These are phyloP conservation scores for Eolophus roseicapilla DNA, from an alignment of 2,113 vertebrate genomes.

Conservation along the genomic window DNA sequence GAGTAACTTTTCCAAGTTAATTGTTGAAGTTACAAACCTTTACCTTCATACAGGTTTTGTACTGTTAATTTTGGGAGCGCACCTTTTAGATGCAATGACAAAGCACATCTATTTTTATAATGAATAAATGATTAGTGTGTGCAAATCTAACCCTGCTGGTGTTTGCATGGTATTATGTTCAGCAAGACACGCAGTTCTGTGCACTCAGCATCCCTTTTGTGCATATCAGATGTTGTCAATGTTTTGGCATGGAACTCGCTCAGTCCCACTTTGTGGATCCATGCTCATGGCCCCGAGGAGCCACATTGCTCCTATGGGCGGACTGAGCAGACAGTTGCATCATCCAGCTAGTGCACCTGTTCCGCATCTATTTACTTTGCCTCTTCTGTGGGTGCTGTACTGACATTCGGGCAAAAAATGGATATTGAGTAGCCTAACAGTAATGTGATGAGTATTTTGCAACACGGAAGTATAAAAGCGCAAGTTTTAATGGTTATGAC, in stretches of 20 bases:
- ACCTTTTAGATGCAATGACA: background rate
- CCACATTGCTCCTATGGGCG: background rate
- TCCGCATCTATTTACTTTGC: background rate
- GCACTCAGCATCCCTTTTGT: background rate
- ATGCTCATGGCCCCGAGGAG: accelerated
- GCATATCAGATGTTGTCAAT: background rate
- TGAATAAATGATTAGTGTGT: background rate
- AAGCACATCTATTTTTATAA: background rate
- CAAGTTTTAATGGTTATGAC: background rate
- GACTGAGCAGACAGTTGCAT: background rate
- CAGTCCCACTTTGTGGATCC: background rate
- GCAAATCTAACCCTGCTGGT: background rate
- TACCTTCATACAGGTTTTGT: background rate
- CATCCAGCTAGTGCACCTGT: background rate
- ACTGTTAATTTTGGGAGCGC: background rate
- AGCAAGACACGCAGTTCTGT: background rate
- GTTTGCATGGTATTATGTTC: background rate
- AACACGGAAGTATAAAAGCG: background rate
- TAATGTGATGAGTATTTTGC: background rate
- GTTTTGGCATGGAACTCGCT: background rate
- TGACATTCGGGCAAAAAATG: background rate
- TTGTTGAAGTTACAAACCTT: background rate
- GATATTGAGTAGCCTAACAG: background rate
- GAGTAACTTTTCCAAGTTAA: background rate
- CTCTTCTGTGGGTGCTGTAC: background rate